Evolutionary conservation across 2,888 invertebrate species (phyloP).

Genomic region (Choreutis nemorana): DNA sequence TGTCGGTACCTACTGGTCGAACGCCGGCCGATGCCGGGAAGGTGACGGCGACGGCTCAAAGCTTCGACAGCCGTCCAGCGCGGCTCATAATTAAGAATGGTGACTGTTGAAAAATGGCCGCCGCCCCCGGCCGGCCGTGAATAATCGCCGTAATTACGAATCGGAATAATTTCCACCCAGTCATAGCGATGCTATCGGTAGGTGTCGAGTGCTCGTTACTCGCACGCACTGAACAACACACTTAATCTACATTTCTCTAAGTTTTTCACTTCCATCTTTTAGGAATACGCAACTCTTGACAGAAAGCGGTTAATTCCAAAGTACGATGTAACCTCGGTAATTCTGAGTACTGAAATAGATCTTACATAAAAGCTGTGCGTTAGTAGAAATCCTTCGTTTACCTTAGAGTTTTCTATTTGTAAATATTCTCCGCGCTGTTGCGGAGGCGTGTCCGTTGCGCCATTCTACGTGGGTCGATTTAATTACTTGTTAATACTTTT

Average conservation of each 20-base stretch:
- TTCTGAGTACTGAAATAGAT: too few relatives aligned
- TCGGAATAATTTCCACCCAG: constrained; percentile 67
- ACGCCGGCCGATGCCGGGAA: constrained; percentile 41
- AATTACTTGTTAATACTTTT: constrained; percentile 56
- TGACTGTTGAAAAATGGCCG: constrained; percentile 67
- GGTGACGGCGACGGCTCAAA: constrained; percentile 64
- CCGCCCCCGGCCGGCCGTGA: constrained; percentile 67
- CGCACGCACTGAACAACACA: constrained; percentile 42
- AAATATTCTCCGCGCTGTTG: constrained; percentile 18
- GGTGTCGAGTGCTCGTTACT: constrained; percentile 64
- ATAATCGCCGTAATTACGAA: constrained; percentile 67
- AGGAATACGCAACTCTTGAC: too few relatives aligned
- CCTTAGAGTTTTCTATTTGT: too few relatives aligned
- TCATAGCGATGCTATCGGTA: constrained; percentile 66
- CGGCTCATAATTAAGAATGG: constrained; percentile 67
- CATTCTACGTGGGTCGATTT: constrained; percentile 56
- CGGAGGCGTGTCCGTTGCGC: constrained; percentile 50
- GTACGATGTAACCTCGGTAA: too few relatives aligned
- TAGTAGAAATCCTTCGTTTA: too few relatives aligned
- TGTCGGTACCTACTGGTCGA: constrained; percentile 32
- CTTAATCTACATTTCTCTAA: too few relatives aligned
- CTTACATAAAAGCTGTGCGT: too few relatives aligned
- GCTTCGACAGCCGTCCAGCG: constrained; percentile 64
- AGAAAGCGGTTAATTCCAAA: too few relatives aligned
- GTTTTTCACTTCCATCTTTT: too few relatives aligned